Evolutionary conservation across 2,888 invertebrate species (phyloP).

Genomic region (Drosophila histrio): DNA sequence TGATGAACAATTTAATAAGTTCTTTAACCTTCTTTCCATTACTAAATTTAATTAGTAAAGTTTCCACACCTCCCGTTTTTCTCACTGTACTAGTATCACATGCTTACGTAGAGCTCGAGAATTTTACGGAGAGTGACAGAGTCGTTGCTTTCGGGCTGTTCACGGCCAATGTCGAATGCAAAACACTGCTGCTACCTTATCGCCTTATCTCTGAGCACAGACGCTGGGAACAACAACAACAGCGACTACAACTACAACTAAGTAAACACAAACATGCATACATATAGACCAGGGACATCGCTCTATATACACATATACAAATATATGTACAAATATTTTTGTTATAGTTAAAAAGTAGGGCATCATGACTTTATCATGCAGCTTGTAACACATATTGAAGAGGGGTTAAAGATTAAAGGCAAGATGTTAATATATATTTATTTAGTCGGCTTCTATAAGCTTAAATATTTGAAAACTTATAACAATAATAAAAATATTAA

Average conservation of each 20-base stretch:
- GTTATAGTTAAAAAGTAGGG: neutral
- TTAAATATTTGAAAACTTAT: no score
- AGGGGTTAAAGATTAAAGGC: neutral
- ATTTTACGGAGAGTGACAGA: neutral
- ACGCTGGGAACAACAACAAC: constrained; percentile 12
- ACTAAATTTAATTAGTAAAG: no score
- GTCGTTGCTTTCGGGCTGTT: constrained; percentile 8
- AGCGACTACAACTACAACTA: constrained; percentile 21
- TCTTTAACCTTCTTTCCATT: no score
- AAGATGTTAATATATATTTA: neutral
- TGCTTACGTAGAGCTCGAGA: neutral
- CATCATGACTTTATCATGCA: neutral
- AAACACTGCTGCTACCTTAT: constrained; percentile 41
- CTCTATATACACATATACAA: no score
- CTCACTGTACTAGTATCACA: neutral
- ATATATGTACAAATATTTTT: neutral
- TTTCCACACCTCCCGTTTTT: no score
- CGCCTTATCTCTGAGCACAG: constrained; percentile 48
- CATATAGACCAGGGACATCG: neutral
- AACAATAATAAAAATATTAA: no score
- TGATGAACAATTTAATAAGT: no score
- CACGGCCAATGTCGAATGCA: constrained; percentile 57
- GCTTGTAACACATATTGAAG: neutral
- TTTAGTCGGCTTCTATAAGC: no score
- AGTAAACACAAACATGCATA: neutral